phyloP scores from a whole-genome alignment of 1,140 invertebrate species.

The Mylabris phalerata region DNA sequence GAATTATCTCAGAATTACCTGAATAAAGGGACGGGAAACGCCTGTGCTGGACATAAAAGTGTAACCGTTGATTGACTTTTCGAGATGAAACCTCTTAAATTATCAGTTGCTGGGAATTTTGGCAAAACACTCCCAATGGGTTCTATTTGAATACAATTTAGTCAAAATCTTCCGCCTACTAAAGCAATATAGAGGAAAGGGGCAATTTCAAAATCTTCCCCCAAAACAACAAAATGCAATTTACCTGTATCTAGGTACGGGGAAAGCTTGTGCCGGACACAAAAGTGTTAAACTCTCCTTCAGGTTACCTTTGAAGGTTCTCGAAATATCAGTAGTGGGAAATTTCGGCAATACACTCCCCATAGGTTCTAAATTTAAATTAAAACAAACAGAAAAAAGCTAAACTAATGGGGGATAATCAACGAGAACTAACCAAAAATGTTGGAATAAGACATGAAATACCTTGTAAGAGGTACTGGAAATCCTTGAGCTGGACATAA shows the following conservation, averaged over 20 bases:
- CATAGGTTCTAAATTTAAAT: slow-evolving; percentile 46
- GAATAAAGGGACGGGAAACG: slow-evolving; percentile 55
- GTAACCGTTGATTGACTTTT: slow-evolving; percentile 41
- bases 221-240: slow-evolving; percentile 1
- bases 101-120: slow-evolving; percentile 44
- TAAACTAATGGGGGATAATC: not conserved
- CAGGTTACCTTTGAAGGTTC: slow-evolving; percentile 30
- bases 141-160: slow-evolving; percentile 36
- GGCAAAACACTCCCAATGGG: slow-evolving; percentile 48
- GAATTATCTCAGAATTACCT: slow-evolving; percentile 43
- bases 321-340: slow-evolving; percentile 40
- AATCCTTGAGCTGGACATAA: slow-evolving; percentile 54
- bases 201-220: slow-evolving; percentile 1
- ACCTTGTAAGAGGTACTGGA: slow-evolving; percentile 56
- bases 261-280: slow-evolving; percentile 53
- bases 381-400: slow-evolving; percentile 7
- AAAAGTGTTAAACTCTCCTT: slow-evolving; percentile 47
- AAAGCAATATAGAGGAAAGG: not conserved
- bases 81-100: slow-evolving; percentile 24
- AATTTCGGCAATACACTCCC: slow-evolving; percentile 52
- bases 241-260: slow-evolving; percentile 52
- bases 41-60: slow-evolving; percentile 51
- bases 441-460: slow-evolving; percentile 25
- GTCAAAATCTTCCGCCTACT: not conserved
- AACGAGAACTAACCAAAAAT: slow-evolving; percentile 3